Conservation (phyloP, 2,113 vertebrate genomes). For the Muntiacus reevesi region DNA sequence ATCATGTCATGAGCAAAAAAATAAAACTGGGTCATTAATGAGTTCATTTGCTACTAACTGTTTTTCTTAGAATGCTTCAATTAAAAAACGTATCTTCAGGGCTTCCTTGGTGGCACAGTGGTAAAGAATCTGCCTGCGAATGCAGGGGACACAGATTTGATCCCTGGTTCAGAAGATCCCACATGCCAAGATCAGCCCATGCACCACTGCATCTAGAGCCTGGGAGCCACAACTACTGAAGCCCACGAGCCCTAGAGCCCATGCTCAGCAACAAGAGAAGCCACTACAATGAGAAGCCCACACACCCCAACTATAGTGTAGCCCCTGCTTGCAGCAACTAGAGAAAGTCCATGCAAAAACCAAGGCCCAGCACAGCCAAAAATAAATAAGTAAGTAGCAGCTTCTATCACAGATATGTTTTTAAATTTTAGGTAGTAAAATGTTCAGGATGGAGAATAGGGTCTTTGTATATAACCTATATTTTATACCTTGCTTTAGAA, state of each 20-base stretch:
- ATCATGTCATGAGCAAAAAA: background rate
- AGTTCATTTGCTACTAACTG: background rate
- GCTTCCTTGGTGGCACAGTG: background rate
- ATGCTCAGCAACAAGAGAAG: background rate
- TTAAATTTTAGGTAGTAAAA: background rate
- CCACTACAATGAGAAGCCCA: background rate
- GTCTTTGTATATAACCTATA: background rate
- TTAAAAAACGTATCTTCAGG: background rate
- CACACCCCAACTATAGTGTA: background rate
- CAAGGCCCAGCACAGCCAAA: background rate
- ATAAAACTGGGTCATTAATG: background rate
- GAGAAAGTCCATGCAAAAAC: background rate
- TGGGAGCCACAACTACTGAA: background rate
- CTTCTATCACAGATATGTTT: background rate
- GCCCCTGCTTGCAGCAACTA: background rate
- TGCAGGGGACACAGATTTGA: background rate
- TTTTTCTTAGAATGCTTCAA: background rate
- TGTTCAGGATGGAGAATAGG: background rate
- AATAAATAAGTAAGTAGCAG: background rate
- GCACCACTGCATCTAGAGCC: background rate
- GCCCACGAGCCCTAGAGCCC: background rate
- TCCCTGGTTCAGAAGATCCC: background rate
- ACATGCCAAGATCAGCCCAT: background rate
- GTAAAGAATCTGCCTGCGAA: background rate
- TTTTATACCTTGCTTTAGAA: background rate